Evolutionary conservation across 2,888 invertebrate genomes (phyloP).

Genomic region (Beris chalybata): DNA sequence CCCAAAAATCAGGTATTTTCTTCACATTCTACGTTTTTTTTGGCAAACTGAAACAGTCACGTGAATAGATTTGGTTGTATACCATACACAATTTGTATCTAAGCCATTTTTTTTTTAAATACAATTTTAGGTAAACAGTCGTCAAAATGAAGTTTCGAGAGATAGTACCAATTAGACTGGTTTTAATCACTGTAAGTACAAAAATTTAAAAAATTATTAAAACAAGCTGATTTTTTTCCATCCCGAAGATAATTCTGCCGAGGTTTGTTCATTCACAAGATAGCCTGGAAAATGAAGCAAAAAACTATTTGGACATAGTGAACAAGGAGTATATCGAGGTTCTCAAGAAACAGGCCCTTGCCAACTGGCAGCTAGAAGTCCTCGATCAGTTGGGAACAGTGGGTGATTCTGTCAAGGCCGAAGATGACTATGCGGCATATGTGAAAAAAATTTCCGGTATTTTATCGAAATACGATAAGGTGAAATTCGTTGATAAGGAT

Average conservation of each 20-base stretch:
- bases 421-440: constrained; percentile 45
- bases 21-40: no score
- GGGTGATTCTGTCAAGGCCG: constrained; percentile 36
- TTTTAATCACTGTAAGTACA: neutral
- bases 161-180: no score
- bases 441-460: constrained; percentile 45
- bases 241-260: constrained; percentile 1
- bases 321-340: constrained; percentile 45
- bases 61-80: no score
- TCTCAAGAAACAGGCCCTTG: constrained; percentile 47
- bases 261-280: neutral
- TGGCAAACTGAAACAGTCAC: no score
- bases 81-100: no score
- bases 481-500: constrained; percentile 63
- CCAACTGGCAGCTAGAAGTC: constrained; percentile 47
- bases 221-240: neutral
- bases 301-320: constrained; percentile 44
- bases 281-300: constrained; percentile 38
- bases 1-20: no score
- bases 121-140: no score
- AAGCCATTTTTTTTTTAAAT: no score
- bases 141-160: no score
- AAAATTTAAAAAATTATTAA: neutral
- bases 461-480: constrained; percentile 41
- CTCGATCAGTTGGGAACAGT: constrained; percentile 43